These are phyloP conservation scores for Pissodes strobi DNA, from an alignment of 1,140 invertebrate genomes.

Conservation along the genomic window DNA sequence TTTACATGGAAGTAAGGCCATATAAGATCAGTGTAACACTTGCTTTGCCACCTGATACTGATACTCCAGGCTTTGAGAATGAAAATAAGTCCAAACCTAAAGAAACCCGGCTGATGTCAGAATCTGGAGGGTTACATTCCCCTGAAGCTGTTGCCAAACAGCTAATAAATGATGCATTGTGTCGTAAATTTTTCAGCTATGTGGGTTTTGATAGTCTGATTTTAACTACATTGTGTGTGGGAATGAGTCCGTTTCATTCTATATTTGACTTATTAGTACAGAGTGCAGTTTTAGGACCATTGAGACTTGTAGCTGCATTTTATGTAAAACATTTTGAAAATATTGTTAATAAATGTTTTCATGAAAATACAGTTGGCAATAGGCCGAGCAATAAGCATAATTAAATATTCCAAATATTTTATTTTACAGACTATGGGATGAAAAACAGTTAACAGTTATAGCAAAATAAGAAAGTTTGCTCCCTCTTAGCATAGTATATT, in stretches of 20 bases:
- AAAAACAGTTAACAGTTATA: no score
- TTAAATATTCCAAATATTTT: no score
- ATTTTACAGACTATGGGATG: no score
- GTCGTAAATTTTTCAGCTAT: constrained; percentile 79
- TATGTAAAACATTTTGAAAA: constrained; percentile 63
- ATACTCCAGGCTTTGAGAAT: constrained; percentile 91
- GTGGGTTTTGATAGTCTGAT: constrained; percentile 85
- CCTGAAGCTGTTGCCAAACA: constrained; percentile 80
- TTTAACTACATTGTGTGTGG: constrained; percentile 76
- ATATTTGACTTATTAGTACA: constrained; percentile 66
- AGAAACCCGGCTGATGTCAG: constrained; percentile 88
- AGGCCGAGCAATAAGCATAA: no score
- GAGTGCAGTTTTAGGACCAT: constrained; percentile 63
- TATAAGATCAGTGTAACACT: constrained; percentile 86
- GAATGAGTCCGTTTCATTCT: constrained; percentile 74
- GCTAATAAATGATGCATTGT: constrained; percentile 80
- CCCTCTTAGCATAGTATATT: no score
- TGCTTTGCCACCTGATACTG: constrained; percentile 92
- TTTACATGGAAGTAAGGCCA: constrained; percentile 88
- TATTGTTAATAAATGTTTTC: constrained; percentile 61
- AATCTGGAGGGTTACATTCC: constrained; percentile 73
- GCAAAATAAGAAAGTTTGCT: no score
- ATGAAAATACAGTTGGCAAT: no score
- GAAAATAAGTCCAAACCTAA: constrained; percentile 85
- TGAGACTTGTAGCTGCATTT: constrained; percentile 63